A percentile compares a stretch with the other conserved stretches of the same genome.
These are phyloP conservation scores for Agrochola circellaris DNA, from an alignment of 2,888 invertebrate species.

Conservation along the genomic window DNA sequence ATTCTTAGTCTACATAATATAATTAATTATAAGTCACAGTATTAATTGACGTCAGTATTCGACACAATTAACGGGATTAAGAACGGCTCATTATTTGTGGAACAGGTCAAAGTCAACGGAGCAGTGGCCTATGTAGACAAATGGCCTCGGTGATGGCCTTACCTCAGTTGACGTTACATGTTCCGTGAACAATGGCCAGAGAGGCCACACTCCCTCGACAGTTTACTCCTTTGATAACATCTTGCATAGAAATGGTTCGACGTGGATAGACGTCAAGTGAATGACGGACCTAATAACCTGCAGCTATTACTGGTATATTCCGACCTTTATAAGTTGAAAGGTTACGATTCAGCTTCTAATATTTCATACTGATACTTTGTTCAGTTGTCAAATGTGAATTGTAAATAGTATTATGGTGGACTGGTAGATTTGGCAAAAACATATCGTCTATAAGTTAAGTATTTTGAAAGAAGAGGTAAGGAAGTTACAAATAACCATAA, in stretches of 20 bases:
- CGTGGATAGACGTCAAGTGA: neutral
- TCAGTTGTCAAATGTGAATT: neutral
- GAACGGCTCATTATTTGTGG: neutral
- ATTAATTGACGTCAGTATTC: neutral
- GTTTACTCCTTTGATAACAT: slow-evolving; percentile 21
- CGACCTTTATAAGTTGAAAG: neutral
- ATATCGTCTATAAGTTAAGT: too few species aligned
- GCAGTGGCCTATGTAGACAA: slow-evolving; percentile 7
- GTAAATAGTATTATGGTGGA: neutral
- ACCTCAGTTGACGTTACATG: slow-evolving; percentile 18
- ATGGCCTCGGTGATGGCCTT: slow-evolving; percentile 21
- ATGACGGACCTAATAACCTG: slow-evolving; percentile 15
- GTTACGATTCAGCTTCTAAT: neutral
- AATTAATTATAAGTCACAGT: neutral
- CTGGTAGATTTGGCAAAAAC: neutral
- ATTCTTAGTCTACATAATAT: neutral
- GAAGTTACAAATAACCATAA: too few species aligned
- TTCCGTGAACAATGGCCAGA: slow-evolving; percentile 23
- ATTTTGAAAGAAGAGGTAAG: too few species aligned
- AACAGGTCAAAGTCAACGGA: slow-evolving; percentile 20
- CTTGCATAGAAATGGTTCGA: slow-evolving; percentile 21
- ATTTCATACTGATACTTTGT: neutral
- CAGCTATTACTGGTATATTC: neutral
- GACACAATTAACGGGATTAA: neutral
- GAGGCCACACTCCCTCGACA: slow-evolving; percentile 3